Conservation (phyloP, 2,113 vertebrate species). For the Phalacrocorax brasilianus region DNA sequence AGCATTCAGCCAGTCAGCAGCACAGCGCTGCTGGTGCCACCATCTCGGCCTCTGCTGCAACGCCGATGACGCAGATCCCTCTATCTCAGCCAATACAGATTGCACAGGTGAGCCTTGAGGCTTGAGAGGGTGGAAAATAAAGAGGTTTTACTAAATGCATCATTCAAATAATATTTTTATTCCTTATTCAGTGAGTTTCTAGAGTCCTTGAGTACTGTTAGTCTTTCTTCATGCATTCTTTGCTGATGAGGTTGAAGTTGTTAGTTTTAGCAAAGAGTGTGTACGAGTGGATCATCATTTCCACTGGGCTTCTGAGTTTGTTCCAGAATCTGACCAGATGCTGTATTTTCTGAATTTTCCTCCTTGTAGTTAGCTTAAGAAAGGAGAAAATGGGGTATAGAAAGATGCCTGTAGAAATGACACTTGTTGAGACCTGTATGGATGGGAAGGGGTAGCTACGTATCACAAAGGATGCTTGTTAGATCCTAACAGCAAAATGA, state of each 20-base stretch:
- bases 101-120: slow-evolving; percentile 80
- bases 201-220: background rate
- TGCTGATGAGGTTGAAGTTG: background rate
- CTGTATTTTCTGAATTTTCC: background rate
- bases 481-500: background rate
- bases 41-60: slow-evolving; percentile 98
- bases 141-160: background rate
- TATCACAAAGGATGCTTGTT: background rate
- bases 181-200: background rate
- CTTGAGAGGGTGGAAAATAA: slow-evolving; percentile 45
- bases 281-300: background rate
- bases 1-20: slow-evolving; percentile 97
- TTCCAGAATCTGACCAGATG: background rate
- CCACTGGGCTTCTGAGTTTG: background rate
- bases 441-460: background rate
- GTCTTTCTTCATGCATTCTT: background rate
- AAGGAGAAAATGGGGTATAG: background rate
- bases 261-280: background rate
- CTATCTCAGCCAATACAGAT: slow-evolving; percentile 98
- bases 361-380: background rate
- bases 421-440: background rate
- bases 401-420: background rate
- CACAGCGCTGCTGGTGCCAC: slow-evolving; percentile 92
- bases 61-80: slow-evolving; percentile 97
- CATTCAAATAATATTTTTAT: background rate